Evolutionary conservation across 2,888 invertebrate species (phyloP), one percentile per base, ranked within the genome.

Genomic region (Melikaiella ostensackeni): DNA sequence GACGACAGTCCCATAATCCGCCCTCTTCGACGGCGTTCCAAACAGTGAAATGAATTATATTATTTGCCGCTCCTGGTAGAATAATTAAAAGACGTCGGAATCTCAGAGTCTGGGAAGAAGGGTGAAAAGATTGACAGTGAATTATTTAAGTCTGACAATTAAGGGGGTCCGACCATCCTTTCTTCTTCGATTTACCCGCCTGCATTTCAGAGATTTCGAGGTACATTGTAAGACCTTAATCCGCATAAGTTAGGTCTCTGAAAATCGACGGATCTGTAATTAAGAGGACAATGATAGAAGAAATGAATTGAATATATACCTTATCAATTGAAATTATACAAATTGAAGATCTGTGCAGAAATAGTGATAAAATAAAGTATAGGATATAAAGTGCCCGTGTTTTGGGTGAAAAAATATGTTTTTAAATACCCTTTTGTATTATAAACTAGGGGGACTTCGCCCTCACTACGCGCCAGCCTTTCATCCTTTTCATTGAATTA

Each of bases 121-220:
- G 89, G 89, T 86, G 86, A 87, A 88, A 86, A 87, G 89, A 90
- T 90, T 89, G 90, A 89, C 90, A 87, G 89, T 90, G 89, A 90
- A 90, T 90, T 89, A 90, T 89, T 90, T 87, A 88, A 86, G 86
- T 87, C 86, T 85, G 87, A 86, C 87, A 88, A 89, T 89, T 87
- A 88, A 88, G 86, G 76, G 75, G 81, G 13, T 66, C 46, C 24
- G 27, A 66, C 46, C 46, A 46, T 27, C 19, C 70, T 70, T 19
- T 50, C 70, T 70, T 70, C 30, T 70, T 70, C 50, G 70, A 70
- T 50, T 50, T 30, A 30, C 27, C 24, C 46, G 46, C 70, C 70
- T 64, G 64, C 64, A 77, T 63, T 35, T 74, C 61, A 11, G 73
- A 27, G 77, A 81, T 80, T 75, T 59, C 21, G 24, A 57, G 74